These are phyloP conservation scores for Manduca sexta DNA, from an alignment of 1,140 invertebrate genomes.

Conservation along the genomic window DNA sequence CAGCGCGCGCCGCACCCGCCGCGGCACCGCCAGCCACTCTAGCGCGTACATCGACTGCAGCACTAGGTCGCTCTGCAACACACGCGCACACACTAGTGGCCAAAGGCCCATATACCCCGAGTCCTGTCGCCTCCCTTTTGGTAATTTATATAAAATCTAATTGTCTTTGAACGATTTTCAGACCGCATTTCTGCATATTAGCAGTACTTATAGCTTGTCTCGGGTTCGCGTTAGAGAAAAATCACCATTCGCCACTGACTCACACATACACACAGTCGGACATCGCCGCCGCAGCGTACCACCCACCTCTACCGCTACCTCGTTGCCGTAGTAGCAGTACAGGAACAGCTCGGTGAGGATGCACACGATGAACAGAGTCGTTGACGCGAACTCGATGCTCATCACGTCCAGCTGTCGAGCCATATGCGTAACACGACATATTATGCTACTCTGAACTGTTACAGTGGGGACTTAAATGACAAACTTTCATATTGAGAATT, in stretches of 20 bases:
- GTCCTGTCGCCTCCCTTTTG: too few relatives aligned
- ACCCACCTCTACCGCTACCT: slow-evolving; percentile 46
- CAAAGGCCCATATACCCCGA: slow-evolving; percentile 38
- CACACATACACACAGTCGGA: too few relatives aligned
- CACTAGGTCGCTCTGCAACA: slow-evolving; percentile 33
- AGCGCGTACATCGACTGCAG: slow-evolving; percentile 35
- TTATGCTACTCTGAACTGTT: too few relatives aligned
- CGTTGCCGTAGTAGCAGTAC: slow-evolving; percentile 61
- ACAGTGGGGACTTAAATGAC: too few relatives aligned
- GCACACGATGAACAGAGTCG: slow-evolving; percentile 49
- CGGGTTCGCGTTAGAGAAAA: slow-evolving; percentile 53
- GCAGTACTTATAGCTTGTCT: slow-evolving; percentile 53
- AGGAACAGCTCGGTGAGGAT: slow-evolving; percentile 56
- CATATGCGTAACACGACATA: too few relatives aligned
- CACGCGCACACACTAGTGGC: too few relatives aligned
- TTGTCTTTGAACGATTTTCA: too few relatives aligned
- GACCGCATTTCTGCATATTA: slow-evolving; percentile 55
- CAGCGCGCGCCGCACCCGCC: slow-evolving; percentile 30
- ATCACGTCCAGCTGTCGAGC: slow-evolving; percentile 32
- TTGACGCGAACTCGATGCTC: slow-evolving; percentile 55
- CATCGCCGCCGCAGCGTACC: slow-evolving; percentile 46
- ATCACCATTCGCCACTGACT: too few relatives aligned
- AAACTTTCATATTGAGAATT: too few relatives aligned
- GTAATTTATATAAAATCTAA: too few relatives aligned
- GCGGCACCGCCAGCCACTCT: slow-evolving; percentile 25